A percentile compares a stretch with the other conserved stretches of the same genome.
Evolutionary conservation across 2,797 vertebrate genomes (phyloP).

Genomic region (Perodicticus potto): DNA sequence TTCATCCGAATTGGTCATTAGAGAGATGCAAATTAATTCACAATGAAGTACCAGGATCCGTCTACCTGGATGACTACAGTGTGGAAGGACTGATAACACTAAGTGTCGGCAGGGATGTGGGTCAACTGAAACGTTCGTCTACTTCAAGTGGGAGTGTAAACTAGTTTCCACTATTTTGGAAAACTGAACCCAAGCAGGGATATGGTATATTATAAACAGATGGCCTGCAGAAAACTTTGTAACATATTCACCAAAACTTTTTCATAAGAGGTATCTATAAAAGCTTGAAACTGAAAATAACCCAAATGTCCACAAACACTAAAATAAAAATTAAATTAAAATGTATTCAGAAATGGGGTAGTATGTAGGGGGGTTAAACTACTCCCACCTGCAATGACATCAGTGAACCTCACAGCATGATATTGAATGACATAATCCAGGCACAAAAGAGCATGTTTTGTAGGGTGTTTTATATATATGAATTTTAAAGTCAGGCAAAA

Average conservation of each 20-base stretch:
- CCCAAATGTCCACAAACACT: not conserved
- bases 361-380: not conserved
- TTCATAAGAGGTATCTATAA: not conserved
- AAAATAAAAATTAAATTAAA: not conserved
- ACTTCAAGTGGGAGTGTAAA: not conserved
- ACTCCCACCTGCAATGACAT: not conserved
- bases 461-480: not conserved
- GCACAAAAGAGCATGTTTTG: not conserved
- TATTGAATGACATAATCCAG: not conserved
- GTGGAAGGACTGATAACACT: not conserved
- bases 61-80: not conserved
- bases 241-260: not conserved
- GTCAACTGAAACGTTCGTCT: not conserved
- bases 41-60: not conserved
- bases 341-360: not conserved
- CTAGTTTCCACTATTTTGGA: not conserved
- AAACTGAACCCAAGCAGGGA: not conserved
- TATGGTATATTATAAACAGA: not conserved
- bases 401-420: not conserved
- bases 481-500: not conserved
- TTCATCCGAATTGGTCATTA: not conserved
- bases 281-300: not conserved
- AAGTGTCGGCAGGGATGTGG: not conserved
- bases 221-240: not conserved
- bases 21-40: not conserved